These are phyloP conservation scores for Cataglyphis hispanica DNA, from an alignment of 1,140 invertebrate genomes.

Conservation along the genomic window DNA sequence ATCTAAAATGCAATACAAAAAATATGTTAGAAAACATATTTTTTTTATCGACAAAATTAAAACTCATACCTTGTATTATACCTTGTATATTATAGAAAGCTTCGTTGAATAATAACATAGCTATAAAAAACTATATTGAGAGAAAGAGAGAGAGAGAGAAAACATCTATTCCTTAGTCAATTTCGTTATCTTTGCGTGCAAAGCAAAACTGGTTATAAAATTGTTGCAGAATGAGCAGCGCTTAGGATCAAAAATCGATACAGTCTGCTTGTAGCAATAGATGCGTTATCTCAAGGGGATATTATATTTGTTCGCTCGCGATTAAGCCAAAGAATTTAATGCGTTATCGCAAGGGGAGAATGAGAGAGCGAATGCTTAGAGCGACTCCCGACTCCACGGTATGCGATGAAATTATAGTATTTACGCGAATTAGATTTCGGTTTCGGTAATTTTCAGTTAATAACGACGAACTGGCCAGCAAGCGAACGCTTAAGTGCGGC, in stretches of 20 bases:
- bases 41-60: not conserved
- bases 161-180: not conserved
- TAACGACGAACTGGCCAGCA: constrained; percentile 72
- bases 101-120: not conserved
- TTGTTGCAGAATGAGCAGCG: not conserved
- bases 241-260: not conserved
- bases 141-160: too few species aligned
- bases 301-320: constrained; percentile 24
- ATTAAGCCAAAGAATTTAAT: constrained; percentile 33
- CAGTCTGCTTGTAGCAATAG: not conserved
- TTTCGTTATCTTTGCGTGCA: not conserved
- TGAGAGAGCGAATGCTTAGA: constrained; percentile 38
- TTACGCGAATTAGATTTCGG: constrained; percentile 83
- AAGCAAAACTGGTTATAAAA: not conserved
- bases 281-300: not conserved
- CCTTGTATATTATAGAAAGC: too few species aligned
- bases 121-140: not conserved
- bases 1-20: not conserved
- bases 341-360: constrained; percentile 32
- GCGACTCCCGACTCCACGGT: constrained; percentile 42
- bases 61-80: not conserved
- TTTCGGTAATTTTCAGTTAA: constrained; percentile 83
- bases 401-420: constrained; percentile 77
- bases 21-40: not conserved
- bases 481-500: constrained; percentile 74